Percentiles rank a stretch among this genome's conserved stretches.
phyloP scores from a whole-genome alignment of 30 jellyfish, hydroid and myxozoan species.

The Cassiopea xamachana region DNA sequence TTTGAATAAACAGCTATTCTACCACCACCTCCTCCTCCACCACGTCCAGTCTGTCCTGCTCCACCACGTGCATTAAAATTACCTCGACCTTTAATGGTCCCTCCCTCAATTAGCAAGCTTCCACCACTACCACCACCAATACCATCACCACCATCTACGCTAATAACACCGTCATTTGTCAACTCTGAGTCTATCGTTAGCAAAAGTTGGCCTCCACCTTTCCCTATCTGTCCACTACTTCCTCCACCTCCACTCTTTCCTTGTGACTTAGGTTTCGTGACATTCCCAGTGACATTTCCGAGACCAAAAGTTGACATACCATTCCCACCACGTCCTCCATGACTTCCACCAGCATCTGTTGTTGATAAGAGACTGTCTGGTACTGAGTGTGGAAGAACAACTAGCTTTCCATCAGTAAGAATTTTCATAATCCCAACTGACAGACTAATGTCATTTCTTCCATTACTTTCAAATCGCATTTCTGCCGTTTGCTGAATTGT shows the following conservation, averaged over 20 bases:
- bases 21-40: constrained; percentile 81
- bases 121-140: constrained; percentile 82
- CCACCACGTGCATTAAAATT: constrained; percentile 49
- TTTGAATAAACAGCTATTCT: constrained; percentile 45
- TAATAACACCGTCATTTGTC: constrained; percentile 49
- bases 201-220: constrained; percentile 60
- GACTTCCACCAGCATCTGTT: constrained; percentile 45
- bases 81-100: constrained; percentile 54
- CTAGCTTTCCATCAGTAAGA: constrained; percentile 38
- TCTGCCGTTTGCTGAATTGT: constrained; percentile 51
- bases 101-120: constrained; percentile 44
- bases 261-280: constrained; percentile 15
- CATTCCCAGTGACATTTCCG: constrained; percentile 36
- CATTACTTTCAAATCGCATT: constrained; percentile 52
- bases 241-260: constrained; percentile 77
- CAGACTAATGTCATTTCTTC: neutral
- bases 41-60: constrained; percentile 30
- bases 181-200: constrained; percentile 15
- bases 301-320: neutral
- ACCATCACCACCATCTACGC: constrained; percentile 53
- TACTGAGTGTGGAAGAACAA: constrained; percentile 47
- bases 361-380: constrained; percentile 5
- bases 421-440: constrained; percentile 28
- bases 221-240: constrained; percentile 32
- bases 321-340: constrained; percentile 67